Base-by-base conservation (phyloP, 2,113 vertebrate species). In the Oreamnos americanus region DNA sequence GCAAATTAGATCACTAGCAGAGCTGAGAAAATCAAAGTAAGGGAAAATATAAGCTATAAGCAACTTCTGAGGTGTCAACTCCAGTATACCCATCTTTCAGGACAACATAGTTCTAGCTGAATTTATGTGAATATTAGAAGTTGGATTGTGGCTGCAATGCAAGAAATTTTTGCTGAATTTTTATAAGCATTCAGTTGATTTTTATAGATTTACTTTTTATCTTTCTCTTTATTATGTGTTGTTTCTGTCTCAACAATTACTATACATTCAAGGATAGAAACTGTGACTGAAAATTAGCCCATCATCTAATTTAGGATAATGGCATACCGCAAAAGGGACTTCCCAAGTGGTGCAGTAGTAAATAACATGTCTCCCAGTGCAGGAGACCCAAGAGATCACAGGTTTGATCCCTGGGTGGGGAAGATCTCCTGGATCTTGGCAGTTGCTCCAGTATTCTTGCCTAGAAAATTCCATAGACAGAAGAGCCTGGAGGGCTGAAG, bases 1-100 rank as follows among this genome's bases (percentile, higher is more conserved):
- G 87, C 79, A 97, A 96, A 96, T 97, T 51, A 96, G 87, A 97
- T 93, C 64, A 81, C 62, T 60, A 95, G 43, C 28, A 67, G 55
- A 10, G 11, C 33, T 83, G 84, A 91, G 36, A 94, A 94, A 58
- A 53, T 74, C 51, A 64, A 87, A 95, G 43, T 71, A 67, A 43
- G 26, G 51, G 30, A 60, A 96, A 97, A 95, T 28, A 91, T 17
- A 95, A 91, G 30, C 78, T 94, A 39, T 62, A 94, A 94, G 26
- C 47, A 90, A 95, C 26, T 85, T 92, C 81, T 89, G 64, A 91
- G 23, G 47, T 81, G 5, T 67, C 94, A 88, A 93, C 28, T 58
- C 1, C 43, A 87, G 26, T 82, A 84, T 67, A 93, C 90, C 53
- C 47, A 93, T 81, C n/a, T 55, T 49, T 92, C 28, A 60, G 28